Percentiles rank a stretch among this genome's conserved stretches.
These are phyloP conservation scores for Burhinus oedicnemus DNA, from an alignment of 2,113 vertebrate species.

Conservation along the genomic window DNA sequence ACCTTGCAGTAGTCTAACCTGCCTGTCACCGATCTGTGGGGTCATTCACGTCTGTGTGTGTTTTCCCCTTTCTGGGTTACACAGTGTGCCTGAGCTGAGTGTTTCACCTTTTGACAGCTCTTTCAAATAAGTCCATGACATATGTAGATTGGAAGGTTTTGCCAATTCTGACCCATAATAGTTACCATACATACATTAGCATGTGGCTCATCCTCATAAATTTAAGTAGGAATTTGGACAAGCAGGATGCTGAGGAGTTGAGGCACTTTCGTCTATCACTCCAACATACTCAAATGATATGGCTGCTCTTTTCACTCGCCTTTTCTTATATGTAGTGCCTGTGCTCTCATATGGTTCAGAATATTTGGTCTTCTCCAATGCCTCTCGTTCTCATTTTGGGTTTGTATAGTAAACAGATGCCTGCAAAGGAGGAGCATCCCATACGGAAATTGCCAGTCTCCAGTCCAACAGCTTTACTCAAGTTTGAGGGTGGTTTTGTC, in stretches of 20 bases:
- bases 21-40: background rate
- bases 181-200: background rate
- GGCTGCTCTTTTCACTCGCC: background rate
- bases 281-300: background rate
- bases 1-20: background rate
- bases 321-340: background rate
- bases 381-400: background rate
- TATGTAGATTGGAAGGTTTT: accelerated
- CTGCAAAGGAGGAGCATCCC: background rate
- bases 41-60: background rate
- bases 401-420: background rate
- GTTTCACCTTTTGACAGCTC: background rate
- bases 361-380: background rate
- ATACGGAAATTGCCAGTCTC: background rate
- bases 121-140: background rate
- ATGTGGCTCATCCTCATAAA: background rate
- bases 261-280: background rate
- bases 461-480: background rate
- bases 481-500: background rate
- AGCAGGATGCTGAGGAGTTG: background rate
- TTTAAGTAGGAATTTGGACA: background rate
- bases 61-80: background rate
- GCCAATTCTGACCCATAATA: background rate
- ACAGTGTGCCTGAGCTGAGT: background rate
- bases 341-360: background rate